phyloP scores from a whole-genome alignment of 2,113 vertebrate genomes.

The Alethe castanea region DNA sequence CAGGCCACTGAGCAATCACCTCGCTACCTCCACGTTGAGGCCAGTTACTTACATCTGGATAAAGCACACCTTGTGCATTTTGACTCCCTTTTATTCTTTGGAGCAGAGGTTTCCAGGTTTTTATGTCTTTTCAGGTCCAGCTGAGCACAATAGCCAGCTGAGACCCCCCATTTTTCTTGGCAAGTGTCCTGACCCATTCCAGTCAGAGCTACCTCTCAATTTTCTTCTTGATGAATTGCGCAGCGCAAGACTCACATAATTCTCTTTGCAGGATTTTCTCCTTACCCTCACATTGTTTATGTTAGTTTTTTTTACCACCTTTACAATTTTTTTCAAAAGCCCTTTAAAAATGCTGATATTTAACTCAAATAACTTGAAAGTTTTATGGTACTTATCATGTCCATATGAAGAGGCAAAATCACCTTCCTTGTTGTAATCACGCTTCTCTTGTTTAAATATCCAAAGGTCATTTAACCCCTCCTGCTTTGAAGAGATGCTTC shows the following conservation, averaged over 20 bases:
- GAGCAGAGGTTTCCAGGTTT: not conserved
- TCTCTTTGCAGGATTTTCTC: not conserved
- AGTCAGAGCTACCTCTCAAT: not conserved
- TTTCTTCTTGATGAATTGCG: not conserved
- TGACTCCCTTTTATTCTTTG: not conserved
- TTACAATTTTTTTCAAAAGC: not conserved
- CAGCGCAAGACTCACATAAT: not conserved
- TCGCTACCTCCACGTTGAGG: accelerated
- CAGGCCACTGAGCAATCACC: not conserved
- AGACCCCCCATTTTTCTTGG: not conserved
- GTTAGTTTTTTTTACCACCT: not conserved
- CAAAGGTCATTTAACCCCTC: not conserved
- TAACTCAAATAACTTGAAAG: not conserved
- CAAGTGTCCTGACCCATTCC: not conserved
- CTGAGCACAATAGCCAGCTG: not conserved
- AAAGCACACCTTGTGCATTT: accelerated
- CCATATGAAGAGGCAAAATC: not conserved
- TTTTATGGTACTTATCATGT: not conserved
- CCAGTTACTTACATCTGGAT: not conserved
- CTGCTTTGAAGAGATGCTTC: not conserved
- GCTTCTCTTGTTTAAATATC: not conserved
- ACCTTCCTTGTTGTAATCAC: not conserved
- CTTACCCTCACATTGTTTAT: not conserved
- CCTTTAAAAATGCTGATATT: not conserved
- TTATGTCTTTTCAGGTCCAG: not conserved